Conservation (phyloP, 1,140 invertebrate genomes). For the Acromyrmex heyeri region DNA sequence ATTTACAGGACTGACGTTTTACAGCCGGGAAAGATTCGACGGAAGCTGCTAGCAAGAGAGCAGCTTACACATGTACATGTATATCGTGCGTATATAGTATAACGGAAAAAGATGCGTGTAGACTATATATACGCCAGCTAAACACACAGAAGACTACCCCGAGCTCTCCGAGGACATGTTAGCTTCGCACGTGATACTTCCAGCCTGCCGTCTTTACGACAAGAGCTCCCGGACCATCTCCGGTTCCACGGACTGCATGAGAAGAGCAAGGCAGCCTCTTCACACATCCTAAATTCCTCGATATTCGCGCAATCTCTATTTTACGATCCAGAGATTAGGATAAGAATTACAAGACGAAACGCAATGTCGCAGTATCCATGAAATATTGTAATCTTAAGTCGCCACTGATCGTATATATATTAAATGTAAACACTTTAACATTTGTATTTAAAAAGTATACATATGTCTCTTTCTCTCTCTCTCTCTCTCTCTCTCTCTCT, state of each 20-base stretch:
- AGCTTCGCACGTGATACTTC: constrained; percentile 78
- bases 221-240: constrained; percentile 61
- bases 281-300: constrained; percentile 21
- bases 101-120: constrained; percentile 25
- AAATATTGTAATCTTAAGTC: constrained; percentile 4
- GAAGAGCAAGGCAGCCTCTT: constrained; percentile 39
- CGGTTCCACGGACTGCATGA: constrained; percentile 39
- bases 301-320: neutral
- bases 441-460: neutral
- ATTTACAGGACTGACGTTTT: constrained; percentile 2
- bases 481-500: too few species aligned
- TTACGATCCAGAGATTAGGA: neutral
- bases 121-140: neutral
- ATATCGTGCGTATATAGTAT: neutral
- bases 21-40: neutral
- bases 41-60: neutral
- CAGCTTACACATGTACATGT: neutral
- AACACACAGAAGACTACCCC: constrained; percentile 55
- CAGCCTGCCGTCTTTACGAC: constrained; percentile 69
- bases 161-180: constrained; percentile 74
- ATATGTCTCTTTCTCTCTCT: too few species aligned
- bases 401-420: neutral
- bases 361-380: neutral
- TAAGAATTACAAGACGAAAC: neutral
- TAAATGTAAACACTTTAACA: neutral